Evolutionary conservation across 2,888 invertebrate genomes (phyloP).

Genomic region (Drosophila diplacantha): DNA sequence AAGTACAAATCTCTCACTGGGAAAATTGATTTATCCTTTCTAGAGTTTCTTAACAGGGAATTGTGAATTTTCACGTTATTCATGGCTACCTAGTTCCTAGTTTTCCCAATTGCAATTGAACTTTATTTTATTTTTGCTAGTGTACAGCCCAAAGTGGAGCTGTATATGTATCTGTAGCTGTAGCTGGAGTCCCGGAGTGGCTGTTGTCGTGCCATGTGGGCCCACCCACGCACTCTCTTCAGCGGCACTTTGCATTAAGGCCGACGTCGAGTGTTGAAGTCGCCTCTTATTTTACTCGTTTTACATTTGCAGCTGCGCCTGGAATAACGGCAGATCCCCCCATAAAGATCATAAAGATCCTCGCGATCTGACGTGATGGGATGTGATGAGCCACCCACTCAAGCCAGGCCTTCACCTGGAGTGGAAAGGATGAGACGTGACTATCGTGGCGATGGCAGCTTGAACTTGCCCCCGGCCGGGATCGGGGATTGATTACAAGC

Average conservation of each 20-base stretch:
- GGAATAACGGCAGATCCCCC: slow-evolving; percentile 37
- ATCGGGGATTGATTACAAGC: slow-evolving; percentile 37
- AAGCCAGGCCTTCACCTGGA: slow-evolving; percentile 7
- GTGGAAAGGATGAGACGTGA: slow-evolving; percentile 25
- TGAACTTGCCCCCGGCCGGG: slow-evolving; percentile 56
- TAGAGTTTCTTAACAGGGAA: background rate
- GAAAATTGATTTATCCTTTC: background rate
- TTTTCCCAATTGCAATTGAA: background rate
- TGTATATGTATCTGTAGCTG: too few relatives aligned
- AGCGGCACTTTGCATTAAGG: slow-evolving; percentile 34
- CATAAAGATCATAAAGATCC: slow-evolving; percentile 14
- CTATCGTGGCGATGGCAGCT: slow-evolving; percentile 26
- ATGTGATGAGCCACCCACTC: slow-evolving; percentile 54
- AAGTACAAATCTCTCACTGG: slow-evolving; percentile 15
- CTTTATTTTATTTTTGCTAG: slow-evolving; percentile 1
- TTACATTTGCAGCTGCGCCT: slow-evolving; percentile 28
- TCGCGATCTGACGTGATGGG: slow-evolving; percentile 4
- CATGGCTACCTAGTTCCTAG: too few relatives aligned
- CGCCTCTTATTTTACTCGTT: slow-evolving; percentile 21
- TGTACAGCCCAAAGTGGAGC: background rate
- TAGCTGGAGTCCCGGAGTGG: slow-evolving; percentile 8
- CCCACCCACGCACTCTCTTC: slow-evolving; percentile 38
- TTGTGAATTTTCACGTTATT: background rate
- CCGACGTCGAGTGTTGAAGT: slow-evolving; percentile 38
- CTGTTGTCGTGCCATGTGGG: slow-evolving; percentile 30